Evolutionary conservation across 2,888 invertebrate species (phyloP).

Genomic region (Laothoe populi): DNA sequence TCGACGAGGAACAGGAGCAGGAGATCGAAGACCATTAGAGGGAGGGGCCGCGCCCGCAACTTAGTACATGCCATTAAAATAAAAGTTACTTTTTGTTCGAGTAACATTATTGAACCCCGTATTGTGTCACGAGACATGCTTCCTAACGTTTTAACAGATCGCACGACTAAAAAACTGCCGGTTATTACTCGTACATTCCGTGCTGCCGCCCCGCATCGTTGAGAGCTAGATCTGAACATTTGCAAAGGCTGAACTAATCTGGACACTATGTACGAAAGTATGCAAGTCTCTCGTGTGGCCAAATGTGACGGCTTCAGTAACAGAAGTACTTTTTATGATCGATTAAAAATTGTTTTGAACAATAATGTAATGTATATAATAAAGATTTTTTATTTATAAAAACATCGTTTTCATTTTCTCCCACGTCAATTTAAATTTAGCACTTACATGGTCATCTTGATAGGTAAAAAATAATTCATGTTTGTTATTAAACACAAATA

Average conservation of each 20-base stretch:
- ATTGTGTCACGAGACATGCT: constrained; percentile 71
- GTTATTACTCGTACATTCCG: constrained; percentile 71
- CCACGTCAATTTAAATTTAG: background rate
- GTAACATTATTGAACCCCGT: constrained; percentile 81
- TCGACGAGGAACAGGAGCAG: constrained; percentile 90
- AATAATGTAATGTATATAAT: constrained; percentile 83
- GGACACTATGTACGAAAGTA: constrained; percentile 66
- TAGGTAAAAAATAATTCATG: too few species aligned
- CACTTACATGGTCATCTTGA: background rate
- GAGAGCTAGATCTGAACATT: constrained; percentile 72
- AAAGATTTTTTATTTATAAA: constrained; percentile 75
- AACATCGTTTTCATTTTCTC: constrained; percentile 39
- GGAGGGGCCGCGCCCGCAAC: constrained; percentile 41
- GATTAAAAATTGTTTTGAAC: constrained; percentile 70
- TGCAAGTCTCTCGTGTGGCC: constrained; percentile 53
- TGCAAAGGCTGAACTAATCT: constrained; percentile 72
- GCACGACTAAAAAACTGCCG: constrained; percentile 77
- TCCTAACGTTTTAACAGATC: constrained; percentile 81
- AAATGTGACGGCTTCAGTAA: constrained; percentile 77
- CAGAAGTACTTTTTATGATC: constrained; percentile 73
- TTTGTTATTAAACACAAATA: too few species aligned
- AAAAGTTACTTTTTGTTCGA: constrained; percentile 69
- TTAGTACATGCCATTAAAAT: constrained; percentile 76
- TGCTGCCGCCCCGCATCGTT: constrained; percentile 61
- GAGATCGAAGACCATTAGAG: constrained; percentile 86